Percentiles rank a stretch among this genome's conserved stretches.
phyloP scores from a whole-genome alignment of 2,888 invertebrate genomes.

The Cephus pulcher region DNA sequence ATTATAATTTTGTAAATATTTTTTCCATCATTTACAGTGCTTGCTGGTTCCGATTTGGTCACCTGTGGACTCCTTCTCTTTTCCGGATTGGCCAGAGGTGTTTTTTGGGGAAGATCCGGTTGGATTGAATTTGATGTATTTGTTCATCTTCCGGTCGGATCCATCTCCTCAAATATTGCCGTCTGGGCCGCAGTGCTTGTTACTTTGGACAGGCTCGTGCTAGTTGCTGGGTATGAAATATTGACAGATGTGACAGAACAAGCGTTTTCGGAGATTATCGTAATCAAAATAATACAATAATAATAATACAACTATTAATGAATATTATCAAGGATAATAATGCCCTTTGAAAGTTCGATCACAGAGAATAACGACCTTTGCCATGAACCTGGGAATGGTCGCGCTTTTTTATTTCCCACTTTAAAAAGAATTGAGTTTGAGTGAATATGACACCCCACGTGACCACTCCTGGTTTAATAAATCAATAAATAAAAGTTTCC shows the following conservation, averaged over 20 bases:
- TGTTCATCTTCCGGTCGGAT: slow-evolving; percentile 55
- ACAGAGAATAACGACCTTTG: not conserved
- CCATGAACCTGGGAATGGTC: no score
- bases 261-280: not conserved
- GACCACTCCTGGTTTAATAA: no score
- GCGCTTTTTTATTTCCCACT: no score
- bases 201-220: slow-evolving; percentile 43
- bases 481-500: not conserved
- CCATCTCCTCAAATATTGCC: slow-evolving; percentile 51
- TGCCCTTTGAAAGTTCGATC: not conserved
- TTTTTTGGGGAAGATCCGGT: slow-evolving; percentile 47
- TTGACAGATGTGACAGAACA: not conserved
- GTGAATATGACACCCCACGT: no score
- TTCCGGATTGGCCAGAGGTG: slow-evolving; percentile 52
- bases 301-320: not conserved
- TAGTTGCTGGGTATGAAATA: slow-evolving; percentile 33
- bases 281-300: not conserved
- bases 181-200: slow-evolving; percentile 57
- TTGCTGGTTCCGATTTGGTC: slow-evolving; percentile 55
- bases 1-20: not conserved
- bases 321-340: not conserved
- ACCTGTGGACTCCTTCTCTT: slow-evolving; percentile 53
- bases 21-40: slow-evolving; percentile 32
- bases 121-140: slow-evolving; percentile 58
- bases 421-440: no score